Evolutionary conservation across 1,140 invertebrate genomes (phyloP), one percentile per base, ranked within the genome.

Genomic region (Chrysoperla carnea): DNA sequence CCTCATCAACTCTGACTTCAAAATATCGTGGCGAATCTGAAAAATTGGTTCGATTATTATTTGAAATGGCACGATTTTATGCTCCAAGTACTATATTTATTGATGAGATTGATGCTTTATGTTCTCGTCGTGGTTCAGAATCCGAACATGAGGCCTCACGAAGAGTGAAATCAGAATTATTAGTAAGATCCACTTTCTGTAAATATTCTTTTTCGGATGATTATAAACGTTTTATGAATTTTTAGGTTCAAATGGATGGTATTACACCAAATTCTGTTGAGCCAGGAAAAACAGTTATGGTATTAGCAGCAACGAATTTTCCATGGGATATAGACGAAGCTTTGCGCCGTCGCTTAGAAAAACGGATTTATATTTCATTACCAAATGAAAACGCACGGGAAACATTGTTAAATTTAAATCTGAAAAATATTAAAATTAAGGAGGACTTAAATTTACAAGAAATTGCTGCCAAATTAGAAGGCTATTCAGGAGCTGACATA

Each of bases 271-370:
- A 78, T 46, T 75, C 68, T 27, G 73, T 75, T 46, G 74, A 78
- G 43, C 52, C 56, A 6, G 57, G 56, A 23, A 78, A 76, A 61
- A 73, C 93, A 12, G 91, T 99, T 0, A 96, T 99, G 87, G 93
- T 99, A 17, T 65, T 99, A 49, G 95, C 94, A 7, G 96, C 96
- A 8, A 99, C 96, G 0, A 99, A 99, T 68, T 98, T 97, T 63
- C 96, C 96, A 3, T 99, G 94, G 95, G 94, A 99, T 59, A 88
- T 99, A 46, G 96, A 99, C 62, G 95, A 99, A 63, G 96, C 95
- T 28, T 66, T 99, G 12, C 69, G 93, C 36, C 71, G 96, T 40
- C 73, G 96, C 48, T 68, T 99, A n/a, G 96, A 99, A 61, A 99
- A 99, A 67, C 75, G 95, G 48, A 98, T 99, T 56, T 99, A 99